These are phyloP conservation scores for Ceyx melanurus DNA, from an alignment of 2,113 vertebrate genomes.

Conservation along the genomic window DNA sequence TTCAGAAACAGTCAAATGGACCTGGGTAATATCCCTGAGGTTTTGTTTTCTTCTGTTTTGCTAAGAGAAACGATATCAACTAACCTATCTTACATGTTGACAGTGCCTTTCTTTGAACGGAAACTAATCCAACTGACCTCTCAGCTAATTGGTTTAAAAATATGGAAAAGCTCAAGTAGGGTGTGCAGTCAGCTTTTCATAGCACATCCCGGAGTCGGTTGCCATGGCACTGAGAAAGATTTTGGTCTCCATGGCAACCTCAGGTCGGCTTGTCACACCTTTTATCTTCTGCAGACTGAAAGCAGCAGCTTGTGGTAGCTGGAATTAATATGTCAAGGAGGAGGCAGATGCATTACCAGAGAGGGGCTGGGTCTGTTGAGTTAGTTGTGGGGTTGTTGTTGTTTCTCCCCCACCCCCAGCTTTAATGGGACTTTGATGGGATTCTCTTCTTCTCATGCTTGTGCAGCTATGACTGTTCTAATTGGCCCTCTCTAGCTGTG, in stretches of 20 bases:
- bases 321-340: conserved; percentile 5
- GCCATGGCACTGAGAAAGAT: conserved; percentile 82
- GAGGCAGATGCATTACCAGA: not conserved
- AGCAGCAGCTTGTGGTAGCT: conserved; percentile 48
- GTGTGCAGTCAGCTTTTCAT: conserved; percentile 71
- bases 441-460: not conserved
- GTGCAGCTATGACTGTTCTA: not conserved
- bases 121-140: conserved; percentile 47
- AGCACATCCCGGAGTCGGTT: conserved; percentile 79
- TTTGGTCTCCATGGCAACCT: conserved; percentile 86
- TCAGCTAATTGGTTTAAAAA: conserved; percentile 78
- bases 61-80: not conserved
- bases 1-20: not conserved
- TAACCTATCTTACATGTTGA: not conserved
- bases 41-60: conserved; percentile 4
- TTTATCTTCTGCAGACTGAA: conserved; percentile 43
- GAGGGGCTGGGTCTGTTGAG: not conserved
- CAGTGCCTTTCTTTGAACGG: conserved; percentile 38
- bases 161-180: conserved; percentile 63
- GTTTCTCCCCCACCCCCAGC: rapidly evolving
- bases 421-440: not conserved
- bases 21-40: not conserved
- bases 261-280: conserved; percentile 68
- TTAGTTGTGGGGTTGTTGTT: too few species aligned
- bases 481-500: not conserved